Evolutionary conservation across 2,797 vertebrate genomes (phyloP).

Genomic region (Malurus splendens): DNA sequence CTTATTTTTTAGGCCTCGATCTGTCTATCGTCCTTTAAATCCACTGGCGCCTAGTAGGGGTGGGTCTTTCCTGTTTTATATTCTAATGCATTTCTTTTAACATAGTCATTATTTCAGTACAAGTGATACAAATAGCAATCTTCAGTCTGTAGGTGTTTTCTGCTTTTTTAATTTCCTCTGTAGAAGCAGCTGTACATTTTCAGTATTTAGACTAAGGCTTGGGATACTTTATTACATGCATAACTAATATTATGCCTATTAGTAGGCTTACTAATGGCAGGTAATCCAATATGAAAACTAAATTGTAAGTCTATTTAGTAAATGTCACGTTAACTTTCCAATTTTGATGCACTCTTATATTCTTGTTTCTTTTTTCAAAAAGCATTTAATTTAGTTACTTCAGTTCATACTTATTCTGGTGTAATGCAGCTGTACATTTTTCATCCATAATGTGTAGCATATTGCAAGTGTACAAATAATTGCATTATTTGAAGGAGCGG

Average conservation of each 20-base stretch:
- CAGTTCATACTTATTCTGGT: neutral
- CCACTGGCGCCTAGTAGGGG: conserved; percentile 86
- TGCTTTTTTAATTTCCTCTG: neutral
- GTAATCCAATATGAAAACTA: neutral
- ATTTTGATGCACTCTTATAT: neutral
- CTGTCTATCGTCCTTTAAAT: conserved; percentile 95
- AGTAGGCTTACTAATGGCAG: neutral
- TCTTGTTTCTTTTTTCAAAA: neutral
- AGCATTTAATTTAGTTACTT: neutral
- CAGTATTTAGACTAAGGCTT: neutral
- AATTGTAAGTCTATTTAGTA: neutral
- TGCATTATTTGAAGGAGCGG: neutral
- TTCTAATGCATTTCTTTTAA: neutral
- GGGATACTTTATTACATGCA: neutral
- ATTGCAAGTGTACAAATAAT: neutral
- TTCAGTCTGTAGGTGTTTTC: neutral
- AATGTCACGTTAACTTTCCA: neutral
- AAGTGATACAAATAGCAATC: neutral
- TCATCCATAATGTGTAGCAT: neutral
- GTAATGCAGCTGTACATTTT: neutral
- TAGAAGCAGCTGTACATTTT: neutral
- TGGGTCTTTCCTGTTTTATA: conserved; percentile 61
- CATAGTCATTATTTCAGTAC: neutral
- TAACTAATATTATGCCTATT: neutral
- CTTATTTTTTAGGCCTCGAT: conserved; percentile 80